Conservation (phyloP, 2,888 invertebrate species). For the Watsonalla binaria region DNA sequence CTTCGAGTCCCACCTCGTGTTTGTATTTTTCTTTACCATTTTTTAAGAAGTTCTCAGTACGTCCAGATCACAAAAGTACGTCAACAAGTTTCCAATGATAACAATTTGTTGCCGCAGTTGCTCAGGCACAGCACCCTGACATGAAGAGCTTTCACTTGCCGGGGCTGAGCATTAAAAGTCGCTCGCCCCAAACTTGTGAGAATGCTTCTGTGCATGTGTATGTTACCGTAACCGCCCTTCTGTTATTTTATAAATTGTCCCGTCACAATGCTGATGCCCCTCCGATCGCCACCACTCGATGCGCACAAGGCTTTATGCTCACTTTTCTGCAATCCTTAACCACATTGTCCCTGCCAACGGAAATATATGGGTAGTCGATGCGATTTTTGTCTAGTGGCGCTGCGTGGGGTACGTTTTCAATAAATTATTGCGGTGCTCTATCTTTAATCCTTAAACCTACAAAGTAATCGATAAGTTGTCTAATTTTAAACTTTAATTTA, state of each 20-base stretch:
- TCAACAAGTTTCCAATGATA: too few species aligned
- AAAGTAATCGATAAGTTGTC: not conserved
- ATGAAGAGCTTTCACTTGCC: too few species aligned
- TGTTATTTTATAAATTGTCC: not conserved
- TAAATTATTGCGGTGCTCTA: conserved; percentile 34
- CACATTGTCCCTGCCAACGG: conserved; percentile 63
- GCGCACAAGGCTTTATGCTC: conserved; percentile 61
- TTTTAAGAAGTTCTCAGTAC: too few species aligned
- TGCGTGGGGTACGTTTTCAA: conserved; percentile 60
- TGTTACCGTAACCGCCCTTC: too few species aligned
- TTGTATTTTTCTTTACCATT: too few species aligned
- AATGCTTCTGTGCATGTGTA: too few species aligned
- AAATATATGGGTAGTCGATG: conserved; percentile 64
- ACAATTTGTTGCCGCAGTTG: too few species aligned
- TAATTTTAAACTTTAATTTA: not conserved
- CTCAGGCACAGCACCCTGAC: too few species aligned
- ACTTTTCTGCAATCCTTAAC: conserved; percentile 66
- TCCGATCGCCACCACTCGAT: conserved; percentile 53
- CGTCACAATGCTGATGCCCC: conserved; percentile 49
- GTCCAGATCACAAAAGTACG: too few species aligned
- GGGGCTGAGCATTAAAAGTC: too few species aligned
- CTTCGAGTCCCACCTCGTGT: too few species aligned
- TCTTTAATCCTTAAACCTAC: not conserved
- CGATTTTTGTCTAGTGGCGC: conserved; percentile 72
- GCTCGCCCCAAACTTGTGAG: too few species aligned